Evolutionary conservation across 2,113 vertebrate species (phyloP).

Genomic region (Xiphophorus hellerii): DNA sequence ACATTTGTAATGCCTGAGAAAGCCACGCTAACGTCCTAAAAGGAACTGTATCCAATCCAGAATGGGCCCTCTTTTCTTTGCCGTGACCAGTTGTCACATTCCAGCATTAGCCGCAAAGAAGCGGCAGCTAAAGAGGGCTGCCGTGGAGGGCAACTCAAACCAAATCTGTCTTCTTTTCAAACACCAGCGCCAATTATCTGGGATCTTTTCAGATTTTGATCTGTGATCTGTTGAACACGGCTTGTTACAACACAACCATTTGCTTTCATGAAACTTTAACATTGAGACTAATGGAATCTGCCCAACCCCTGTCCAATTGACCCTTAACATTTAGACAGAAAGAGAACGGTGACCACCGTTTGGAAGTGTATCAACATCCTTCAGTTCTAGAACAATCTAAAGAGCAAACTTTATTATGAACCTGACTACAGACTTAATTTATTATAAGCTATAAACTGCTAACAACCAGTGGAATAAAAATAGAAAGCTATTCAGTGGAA

Average conservation of each 20-base stretch:
- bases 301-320: conserved; percentile 53
- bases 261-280: conserved; percentile 45
- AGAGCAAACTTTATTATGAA: neutral
- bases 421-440: neutral
- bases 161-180: conserved; percentile 68
- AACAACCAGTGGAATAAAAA: conserved; percentile 25
- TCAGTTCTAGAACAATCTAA: conserved; percentile 5
- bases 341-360: conserved; percentile 16
- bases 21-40: conserved; percentile 47
- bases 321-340: conserved; percentile 37
- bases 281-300: conserved; percentile 48
- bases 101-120: conserved; percentile 63
- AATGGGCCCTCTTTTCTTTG: conserved; percentile 65
- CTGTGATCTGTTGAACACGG: conserved; percentile 68
- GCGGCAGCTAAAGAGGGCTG: conserved; percentile 53
- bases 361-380: conserved; percentile 14
- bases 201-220: conserved; percentile 66
- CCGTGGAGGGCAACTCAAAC: conserved; percentile 53
- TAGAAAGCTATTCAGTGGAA: conserved; percentile 18
- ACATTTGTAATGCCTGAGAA: conserved; percentile 44
- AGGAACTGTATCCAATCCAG: conserved; percentile 65
- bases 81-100: conserved; percentile 75
- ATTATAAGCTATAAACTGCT: conserved; percentile 21
- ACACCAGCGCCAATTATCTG: conserved; percentile 60
- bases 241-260: conserved; percentile 57